These are phyloP conservation scores for Magallana angulata DNA, from an alignment of 1,140 invertebrate species.

Conservation along the genomic window DNA sequence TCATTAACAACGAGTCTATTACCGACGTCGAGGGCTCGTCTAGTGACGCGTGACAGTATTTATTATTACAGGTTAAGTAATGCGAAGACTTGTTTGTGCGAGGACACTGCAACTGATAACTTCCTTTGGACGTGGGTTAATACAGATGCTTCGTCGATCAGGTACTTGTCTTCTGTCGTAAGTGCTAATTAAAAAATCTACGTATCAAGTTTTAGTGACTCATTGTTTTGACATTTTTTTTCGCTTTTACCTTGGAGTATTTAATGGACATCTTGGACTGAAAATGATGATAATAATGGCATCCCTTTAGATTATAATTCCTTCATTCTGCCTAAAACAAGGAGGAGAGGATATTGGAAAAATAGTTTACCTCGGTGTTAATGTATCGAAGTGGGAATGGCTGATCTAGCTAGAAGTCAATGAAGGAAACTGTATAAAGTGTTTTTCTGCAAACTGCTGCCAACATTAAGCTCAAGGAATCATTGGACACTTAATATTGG, in stretches of 20 bases:
- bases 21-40: not conserved
- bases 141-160: too few species aligned
- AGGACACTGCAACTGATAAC: too few species aligned
- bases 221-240: too few species aligned
- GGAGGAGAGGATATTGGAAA: not conserved
- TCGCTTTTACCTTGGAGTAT: too few species aligned
- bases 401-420: not conserved
- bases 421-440: not conserved
- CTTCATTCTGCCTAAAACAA: too few species aligned
- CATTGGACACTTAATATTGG: not conserved
- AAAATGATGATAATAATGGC: too few species aligned
- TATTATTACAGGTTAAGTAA: conserved; percentile 14
- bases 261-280: too few species aligned
- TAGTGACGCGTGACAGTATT: not conserved
- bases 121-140: too few species aligned
- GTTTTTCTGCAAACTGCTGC: conserved; percentile 9
- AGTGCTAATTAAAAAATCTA: too few species aligned
- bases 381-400: not conserved
- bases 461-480: not conserved
- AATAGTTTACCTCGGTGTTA: not conserved
- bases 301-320: too few species aligned
- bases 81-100: not conserved
- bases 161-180: too few species aligned
- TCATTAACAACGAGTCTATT: conserved; percentile 14
- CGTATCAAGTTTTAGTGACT: too few species aligned